phyloP scores from a whole-genome alignment of 2,797 vertebrate species.

The Bovichtus variegatus region DNA sequence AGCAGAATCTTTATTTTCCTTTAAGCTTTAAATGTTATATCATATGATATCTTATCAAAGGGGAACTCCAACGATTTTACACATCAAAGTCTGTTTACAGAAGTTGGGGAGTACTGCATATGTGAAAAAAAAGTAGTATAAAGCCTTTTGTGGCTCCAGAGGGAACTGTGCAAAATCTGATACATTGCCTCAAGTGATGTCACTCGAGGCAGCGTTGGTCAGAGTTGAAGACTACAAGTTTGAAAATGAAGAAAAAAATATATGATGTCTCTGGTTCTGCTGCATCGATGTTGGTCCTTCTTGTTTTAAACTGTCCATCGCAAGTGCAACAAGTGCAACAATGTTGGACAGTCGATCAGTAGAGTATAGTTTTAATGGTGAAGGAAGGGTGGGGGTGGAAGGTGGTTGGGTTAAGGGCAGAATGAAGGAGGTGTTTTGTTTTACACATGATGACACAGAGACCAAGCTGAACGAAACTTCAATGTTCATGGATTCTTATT shows the following conservation, averaged over 20 bases:
- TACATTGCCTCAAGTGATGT: background rate
- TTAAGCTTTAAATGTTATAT: background rate
- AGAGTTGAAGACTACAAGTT: background rate
- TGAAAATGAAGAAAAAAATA: background rate
- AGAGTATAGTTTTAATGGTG: background rate
- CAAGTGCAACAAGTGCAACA: background rate
- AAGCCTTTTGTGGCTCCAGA: background rate
- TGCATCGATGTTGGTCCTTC: background rate
- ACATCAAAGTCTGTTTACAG: conserved; percentile 6
- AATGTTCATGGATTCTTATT: conserved; percentile 8
- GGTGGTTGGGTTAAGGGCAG: background rate
- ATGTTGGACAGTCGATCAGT: too few relatives aligned
- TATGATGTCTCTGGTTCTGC: too few relatives aligned
- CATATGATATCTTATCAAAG: conserved; percentile 1
- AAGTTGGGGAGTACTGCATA: background rate
- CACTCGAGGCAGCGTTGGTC: background rate
- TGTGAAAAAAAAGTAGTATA: background rate
- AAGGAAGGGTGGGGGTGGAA: background rate
- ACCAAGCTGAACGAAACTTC: background rate
- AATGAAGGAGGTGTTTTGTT: conserved; percentile 16
- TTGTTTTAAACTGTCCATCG: background rate
- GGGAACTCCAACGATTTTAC: background rate
- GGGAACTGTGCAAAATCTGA: background rate
- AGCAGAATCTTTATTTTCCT: conserved; percentile 9
- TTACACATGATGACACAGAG: background rate